A percentile compares a stretch with the other conserved stretches of the same genome.
Conservation (phyloP, 2,113 vertebrate species). For the Amblyopsis rosae region DNA sequence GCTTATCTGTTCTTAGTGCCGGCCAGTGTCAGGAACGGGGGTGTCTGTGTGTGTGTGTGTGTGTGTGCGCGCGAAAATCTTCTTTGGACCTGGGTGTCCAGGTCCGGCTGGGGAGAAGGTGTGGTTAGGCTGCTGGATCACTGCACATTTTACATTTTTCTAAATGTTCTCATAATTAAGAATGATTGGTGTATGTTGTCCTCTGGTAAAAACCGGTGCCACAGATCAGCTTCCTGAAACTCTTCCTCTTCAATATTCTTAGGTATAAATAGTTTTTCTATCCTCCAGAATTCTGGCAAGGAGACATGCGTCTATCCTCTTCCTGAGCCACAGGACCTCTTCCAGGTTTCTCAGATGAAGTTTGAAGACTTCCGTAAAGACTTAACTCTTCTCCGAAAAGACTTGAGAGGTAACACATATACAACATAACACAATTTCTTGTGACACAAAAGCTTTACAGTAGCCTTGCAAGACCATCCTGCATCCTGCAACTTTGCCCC, state of each 20-base stretch:
- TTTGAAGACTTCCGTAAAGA: conserved; percentile 98
- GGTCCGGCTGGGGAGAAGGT: no score
- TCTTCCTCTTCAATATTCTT: not conserved
- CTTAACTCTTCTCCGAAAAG: conserved; percentile 87
- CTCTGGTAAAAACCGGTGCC: no score
- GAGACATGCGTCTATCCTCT: conserved; percentile 91
- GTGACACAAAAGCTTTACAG: no score
- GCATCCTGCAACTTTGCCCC: no score
- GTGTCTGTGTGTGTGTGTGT: no score
- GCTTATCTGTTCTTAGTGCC: no score
- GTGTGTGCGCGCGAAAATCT: no score
- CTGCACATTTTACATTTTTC: not conserved
- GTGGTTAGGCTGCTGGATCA: no score
- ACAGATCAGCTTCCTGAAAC: no score
- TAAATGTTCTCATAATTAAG: not conserved
- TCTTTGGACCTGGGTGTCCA: no score
- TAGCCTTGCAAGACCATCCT: no score
- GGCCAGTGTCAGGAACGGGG: no score
- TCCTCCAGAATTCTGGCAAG: conserved; percentile 87
- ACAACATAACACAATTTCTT: not conserved
- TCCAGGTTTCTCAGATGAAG: conserved; percentile 95
- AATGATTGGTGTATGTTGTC: not conserved
- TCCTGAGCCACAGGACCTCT: conserved; percentile 96
- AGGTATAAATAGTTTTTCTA: not conserved
- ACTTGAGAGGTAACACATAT: conserved; percentile 84